Conservation (phyloP, 2,888 invertebrate genomes). For the Sceliomorpha sp. region DNA sequence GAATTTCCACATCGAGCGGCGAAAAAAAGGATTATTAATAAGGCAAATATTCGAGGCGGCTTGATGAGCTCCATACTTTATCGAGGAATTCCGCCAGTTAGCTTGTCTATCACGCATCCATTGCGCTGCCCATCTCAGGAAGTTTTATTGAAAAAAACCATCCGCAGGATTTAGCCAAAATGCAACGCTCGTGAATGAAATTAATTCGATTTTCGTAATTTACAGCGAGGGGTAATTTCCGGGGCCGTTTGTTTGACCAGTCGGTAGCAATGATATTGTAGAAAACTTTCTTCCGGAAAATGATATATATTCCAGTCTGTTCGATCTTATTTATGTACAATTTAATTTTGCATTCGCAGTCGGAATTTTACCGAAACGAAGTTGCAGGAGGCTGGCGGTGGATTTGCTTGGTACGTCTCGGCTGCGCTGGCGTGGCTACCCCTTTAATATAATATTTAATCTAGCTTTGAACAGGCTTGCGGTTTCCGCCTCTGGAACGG, state of each 20-base stretch:
- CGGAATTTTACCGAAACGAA: slow-evolving; percentile 47
- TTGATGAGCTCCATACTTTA: slow-evolving; percentile 62
- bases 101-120: slow-evolving; percentile 40
- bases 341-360: slow-evolving; percentile 43
- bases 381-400: slow-evolving; percentile 7
- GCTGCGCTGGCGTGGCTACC: slow-evolving; percentile 75
- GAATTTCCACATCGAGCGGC: slow-evolving; percentile 25
- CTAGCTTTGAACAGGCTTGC: slow-evolving; percentile 81
- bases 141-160: slow-evolving; percentile 66
- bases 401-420: slow-evolving; percentile 55
- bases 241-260: too few species aligned
- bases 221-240: too few species aligned
- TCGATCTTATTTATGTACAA: slow-evolving; percentile 31
- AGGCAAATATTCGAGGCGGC: slow-evolving; percentile 71
- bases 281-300: too few species aligned
- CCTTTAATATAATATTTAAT: slow-evolving; percentile 81
- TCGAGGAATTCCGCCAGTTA: slow-evolving; percentile 64
- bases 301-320: slow-evolving; percentile 20
- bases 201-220: too few species aligned
- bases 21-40: slow-evolving; percentile 77
- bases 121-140: slow-evolving; percentile 54
- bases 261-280: too few species aligned
- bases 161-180: slow-evolving; percentile 28
- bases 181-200: slow-evolving; percentile 1
- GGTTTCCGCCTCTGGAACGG: slow-evolving; percentile 77